Evolutionary conservation across 2,797 vertebrate genomes (phyloP), one percentile per base, ranked within the genome.

Genomic region (Lagodon rhomboides): DNA sequence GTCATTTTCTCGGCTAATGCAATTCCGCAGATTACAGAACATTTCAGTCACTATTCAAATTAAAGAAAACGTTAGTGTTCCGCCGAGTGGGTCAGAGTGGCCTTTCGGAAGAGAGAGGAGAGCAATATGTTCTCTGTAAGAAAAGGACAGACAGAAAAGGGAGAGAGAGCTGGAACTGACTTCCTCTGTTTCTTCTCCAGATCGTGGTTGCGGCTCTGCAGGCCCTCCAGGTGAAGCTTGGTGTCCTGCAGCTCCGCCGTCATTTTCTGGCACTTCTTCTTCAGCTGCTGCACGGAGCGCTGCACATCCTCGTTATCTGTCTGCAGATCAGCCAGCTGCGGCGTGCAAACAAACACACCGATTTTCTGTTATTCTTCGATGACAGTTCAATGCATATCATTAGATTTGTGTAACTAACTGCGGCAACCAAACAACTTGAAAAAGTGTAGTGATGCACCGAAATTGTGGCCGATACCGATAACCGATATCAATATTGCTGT

Each of bases 161-260:
- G 34, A 43, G n/a, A 18, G 34, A 1, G 8, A 25, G 41, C 43
- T 34, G 67, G 38, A 65, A 95, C 97, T 92, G 83, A 98, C 98
- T 97, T 99, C 90, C 97, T 95, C 92, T 99, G 98, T 84, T 99
- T 99, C 96, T 99, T 99, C 92, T 99, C 98, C 93, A 99, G 96
- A 80, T 99, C 98, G 0, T 99, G 97, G 94, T 97, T 99, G 72
- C 98, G 97, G 70, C 96, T 97, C 84, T 99, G 98, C 77, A 99
- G 97, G 22, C 97, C 97, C 93, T 99, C 98, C 66, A 99, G 95
- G 91, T 99, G 98, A 85, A 99, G 96, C 58, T 97, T 98, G 91
- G 97, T 98, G 93, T 99, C 98, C 94, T 99, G 98, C 83, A 99
- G 96, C 93, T 99, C 98, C 0, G 96, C 94, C 0, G 96, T 96